These are phyloP conservation scores for Vidua chalybeata DNA, from an alignment of 2,113 vertebrate species.

Conservation along the genomic window DNA sequence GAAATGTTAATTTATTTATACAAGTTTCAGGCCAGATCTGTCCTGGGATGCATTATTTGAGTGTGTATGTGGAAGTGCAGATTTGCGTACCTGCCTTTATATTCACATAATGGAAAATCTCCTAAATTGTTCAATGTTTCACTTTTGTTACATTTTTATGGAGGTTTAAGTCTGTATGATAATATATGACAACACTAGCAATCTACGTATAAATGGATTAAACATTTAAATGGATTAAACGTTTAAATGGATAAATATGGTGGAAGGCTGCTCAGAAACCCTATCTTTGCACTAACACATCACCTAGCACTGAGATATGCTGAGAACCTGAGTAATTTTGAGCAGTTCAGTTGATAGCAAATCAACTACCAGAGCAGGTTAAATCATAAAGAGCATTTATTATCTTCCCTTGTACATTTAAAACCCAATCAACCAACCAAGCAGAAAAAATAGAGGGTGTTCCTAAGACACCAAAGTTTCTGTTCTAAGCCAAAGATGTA, in stretches of 20 bases:
- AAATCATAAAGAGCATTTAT: not conserved
- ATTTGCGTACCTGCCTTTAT: not conserved
- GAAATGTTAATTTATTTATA: not conserved
- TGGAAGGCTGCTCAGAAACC: not conserved
- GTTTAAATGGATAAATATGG: not conserved
- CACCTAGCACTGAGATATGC: not conserved
- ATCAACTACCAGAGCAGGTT: not conserved
- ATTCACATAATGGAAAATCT: not conserved
- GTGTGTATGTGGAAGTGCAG: fast-evolving
- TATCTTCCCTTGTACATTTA: not conserved
- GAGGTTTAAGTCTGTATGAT: not conserved
- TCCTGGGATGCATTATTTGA: not conserved
- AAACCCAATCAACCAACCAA: not conserved
- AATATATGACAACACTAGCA: not conserved
- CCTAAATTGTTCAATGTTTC: not conserved
- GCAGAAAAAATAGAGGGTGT: not conserved
- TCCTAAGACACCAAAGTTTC: not conserved
- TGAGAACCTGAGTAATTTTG: not conserved
- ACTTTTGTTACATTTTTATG: not conserved
- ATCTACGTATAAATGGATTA: not conserved
- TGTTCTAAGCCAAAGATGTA: not conserved
- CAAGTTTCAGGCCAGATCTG: not conserved
- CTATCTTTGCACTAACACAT: not conserved
- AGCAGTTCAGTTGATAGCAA: not conserved
- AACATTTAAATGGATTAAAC: not conserved